These are phyloP conservation scores for Mola mola DNA, from an alignment of 2,113 vertebrate genomes.

Conservation along the genomic window DNA sequence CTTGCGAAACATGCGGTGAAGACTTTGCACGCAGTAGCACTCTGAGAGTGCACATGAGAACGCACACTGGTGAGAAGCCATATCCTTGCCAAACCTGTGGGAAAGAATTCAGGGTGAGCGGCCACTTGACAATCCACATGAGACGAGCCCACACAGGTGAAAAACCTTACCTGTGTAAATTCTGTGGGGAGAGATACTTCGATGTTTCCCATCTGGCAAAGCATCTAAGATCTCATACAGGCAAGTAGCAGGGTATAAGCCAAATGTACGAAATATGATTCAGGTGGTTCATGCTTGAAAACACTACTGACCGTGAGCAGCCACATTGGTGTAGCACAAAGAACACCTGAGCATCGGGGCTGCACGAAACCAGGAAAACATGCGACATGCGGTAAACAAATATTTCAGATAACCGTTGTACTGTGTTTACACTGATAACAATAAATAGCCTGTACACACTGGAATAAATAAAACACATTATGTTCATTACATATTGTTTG, in stretches of 20 bases:
- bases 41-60: conserved; percentile 15
- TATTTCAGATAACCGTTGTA: no score
- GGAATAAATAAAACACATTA: no score
- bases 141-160: background rate
- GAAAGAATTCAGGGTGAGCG: background rate
- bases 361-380: no score
- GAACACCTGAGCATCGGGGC: no score
- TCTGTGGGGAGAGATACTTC: background rate
- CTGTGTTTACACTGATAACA: no score
- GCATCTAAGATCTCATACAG: background rate
- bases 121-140: background rate
- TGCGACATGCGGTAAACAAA: no score
- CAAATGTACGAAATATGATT: no score
- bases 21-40: background rate
- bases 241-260: background rate
- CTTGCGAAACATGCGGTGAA: conserved; percentile 2
- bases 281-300: no score
- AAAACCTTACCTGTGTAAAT: background rate
- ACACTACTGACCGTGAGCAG: no score
- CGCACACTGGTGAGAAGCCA: conserved; percentile 16
- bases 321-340: no score
- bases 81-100: conserved; percentile 3
- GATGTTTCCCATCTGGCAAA: background rate
- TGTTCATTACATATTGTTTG: no score
- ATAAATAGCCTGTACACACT: no score